Percentiles rank a stretch among this genome's conserved stretches.
Evolutionary conservation across 2,888 invertebrate species (phyloP).

Genomic region (Watsonalla binaria): DNA sequence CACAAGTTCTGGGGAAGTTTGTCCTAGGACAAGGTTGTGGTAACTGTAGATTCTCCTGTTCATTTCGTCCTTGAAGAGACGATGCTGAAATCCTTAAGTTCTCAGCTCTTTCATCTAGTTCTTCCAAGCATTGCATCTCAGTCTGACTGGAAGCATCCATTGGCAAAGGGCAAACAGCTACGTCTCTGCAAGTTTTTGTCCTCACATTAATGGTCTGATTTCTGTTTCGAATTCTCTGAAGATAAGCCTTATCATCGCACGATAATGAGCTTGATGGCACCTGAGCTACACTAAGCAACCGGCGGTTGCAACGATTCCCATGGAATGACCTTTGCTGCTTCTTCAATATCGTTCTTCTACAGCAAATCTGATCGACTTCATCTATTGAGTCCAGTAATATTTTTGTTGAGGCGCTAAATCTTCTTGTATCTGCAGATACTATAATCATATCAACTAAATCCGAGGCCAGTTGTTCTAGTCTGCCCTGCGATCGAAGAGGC

Average conservation of each 20-base stretch:
- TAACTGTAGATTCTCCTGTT: not conserved
- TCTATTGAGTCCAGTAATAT: slow-evolving; percentile 7
- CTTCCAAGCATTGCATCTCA: slow-evolving; percentile 11
- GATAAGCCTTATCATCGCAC: slow-evolving; percentile 32
- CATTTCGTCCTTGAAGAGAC: not conserved
- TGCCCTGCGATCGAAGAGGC: slow-evolving; percentile 20
- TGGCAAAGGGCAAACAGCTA: slow-evolving; percentile 19
- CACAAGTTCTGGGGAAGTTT: not conserved
- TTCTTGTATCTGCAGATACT: slow-evolving; percentile 27
- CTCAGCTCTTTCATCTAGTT: not conserved
- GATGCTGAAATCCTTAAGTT: not conserved
- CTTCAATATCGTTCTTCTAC: slow-evolving; percentile 1
- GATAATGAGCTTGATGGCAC: slow-evolving; percentile 30
- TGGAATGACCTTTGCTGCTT: not conserved
- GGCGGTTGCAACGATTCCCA: not conserved
- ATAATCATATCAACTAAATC: slow-evolving; percentile 29
- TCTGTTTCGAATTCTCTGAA: slow-evolving; percentile 36
- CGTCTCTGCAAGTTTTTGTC: slow-evolving; percentile 14
- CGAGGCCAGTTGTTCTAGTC: slow-evolving; percentile 16
- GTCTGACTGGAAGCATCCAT: slow-evolving; percentile 34
- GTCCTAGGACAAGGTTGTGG: not conserved
- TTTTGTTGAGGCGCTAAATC: slow-evolving; percentile 17
- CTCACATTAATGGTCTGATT: slow-evolving; percentile 6
- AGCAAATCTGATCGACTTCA: slow-evolving; percentile 2
- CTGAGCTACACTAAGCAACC: not conserved